Evolutionary conservation across 2,888 invertebrate species (phyloP), one percentile per base, ranked within the genome.

Genomic region (Lasioglossum lativentre): DNA sequence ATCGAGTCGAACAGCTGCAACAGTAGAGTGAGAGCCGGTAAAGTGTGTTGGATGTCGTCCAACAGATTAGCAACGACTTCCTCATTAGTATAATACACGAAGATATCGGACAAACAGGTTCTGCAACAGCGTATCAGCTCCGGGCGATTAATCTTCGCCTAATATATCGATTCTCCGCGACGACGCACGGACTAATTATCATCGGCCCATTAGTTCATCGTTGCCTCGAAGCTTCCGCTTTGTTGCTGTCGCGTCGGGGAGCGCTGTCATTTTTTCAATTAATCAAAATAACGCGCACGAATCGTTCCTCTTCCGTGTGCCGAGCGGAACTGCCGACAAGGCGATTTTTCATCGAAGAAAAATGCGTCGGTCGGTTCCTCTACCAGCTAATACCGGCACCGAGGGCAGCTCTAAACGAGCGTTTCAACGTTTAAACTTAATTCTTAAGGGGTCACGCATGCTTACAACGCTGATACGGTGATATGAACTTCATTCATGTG

Each of bases 101-200:
- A 80, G 80, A 78, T 78, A 78, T 85, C 72, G 27, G 80, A 72
- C 85, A 75, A 66, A 72, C 75, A 77, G 74, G 73, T 79, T 73
- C 59, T 66, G 72, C 74, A 30, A 71, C 79, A 70, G 34, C 23
- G 71, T 82, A 86, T 85, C 73, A 80, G 75, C 45, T 23, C n/a
- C 66, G 77, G 74, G 30, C 75, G 73, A 86, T 86, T 86, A 86
- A 86, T 86, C 86, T 82, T 77, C 71, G n/a, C 68, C 86, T 79
- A 76, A 86, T 86, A 82, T 77, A 86, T 86, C 82, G 86, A 79
- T 82, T 68, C 23, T 23, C 38, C 19, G 23, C 34, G 66, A 78
- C 59, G 59, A 59, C 70, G 73, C 45, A 56, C 56, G 4, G 75
- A 66, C 72, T 85, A 83, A 78, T 84, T 75, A 79, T 66, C 68